Evolutionary conservation across 2,888 invertebrate species (phyloP).

Genomic region (Urechis unicinctus): DNA sequence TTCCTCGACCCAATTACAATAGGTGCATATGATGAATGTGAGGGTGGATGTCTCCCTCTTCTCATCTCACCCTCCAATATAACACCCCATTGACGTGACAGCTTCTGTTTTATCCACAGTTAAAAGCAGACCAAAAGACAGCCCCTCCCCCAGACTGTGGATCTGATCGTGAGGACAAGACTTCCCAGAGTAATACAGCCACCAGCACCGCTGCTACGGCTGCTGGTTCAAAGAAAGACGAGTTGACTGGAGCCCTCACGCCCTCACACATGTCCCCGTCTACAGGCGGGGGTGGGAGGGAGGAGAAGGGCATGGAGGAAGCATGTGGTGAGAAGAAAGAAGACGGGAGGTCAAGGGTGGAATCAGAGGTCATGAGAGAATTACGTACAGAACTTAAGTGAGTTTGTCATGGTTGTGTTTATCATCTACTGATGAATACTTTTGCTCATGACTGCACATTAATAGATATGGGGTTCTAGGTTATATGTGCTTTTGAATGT

Average conservation of each 20-base stretch:
- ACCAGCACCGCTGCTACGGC: slow-evolving; percentile 19
- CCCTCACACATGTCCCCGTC: slow-evolving; percentile 1
- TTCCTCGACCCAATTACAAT: no score
- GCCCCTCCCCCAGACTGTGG: neutral
- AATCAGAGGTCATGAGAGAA: neutral
- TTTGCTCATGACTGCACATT: no score
- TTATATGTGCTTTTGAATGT: no score
- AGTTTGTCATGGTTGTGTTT: no score
- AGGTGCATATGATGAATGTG: no score
- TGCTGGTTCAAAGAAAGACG: slow-evolving; percentile 5
- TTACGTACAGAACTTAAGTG: neutral
- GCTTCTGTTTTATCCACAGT: neutral
- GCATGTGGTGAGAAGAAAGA: slow-evolving; percentile 34
- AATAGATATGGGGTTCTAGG: no score
- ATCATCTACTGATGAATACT: no score
- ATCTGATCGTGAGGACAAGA: neutral
- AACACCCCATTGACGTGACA: no score
- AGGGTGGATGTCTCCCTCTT: no score
- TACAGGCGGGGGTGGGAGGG: slow-evolving; percentile 29
- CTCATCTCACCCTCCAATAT: no score
- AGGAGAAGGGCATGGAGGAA: slow-evolving; percentile 35
- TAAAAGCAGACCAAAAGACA: neutral
- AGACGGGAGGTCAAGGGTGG: neutral
- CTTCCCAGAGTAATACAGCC: slow-evolving; percentile 17
- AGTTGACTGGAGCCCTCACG: neutral